These are phyloP conservation scores for Cosmia trapezina DNA, from an alignment of 2,888 invertebrate genomes.

Conservation along the genomic window DNA sequence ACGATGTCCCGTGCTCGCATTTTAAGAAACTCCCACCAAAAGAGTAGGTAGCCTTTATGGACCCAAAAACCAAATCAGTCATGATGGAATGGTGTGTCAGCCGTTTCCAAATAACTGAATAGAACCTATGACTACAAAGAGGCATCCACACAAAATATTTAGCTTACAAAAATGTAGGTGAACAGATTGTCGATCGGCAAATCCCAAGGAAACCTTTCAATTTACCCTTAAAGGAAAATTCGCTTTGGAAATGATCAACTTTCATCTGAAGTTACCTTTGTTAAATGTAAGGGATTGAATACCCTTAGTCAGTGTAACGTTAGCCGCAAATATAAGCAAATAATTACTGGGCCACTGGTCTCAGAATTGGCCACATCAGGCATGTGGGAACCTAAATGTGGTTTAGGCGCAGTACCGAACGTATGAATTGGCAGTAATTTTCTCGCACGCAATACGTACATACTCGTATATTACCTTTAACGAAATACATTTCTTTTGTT, in stretches of 20 bases:
- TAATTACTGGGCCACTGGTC: constrained; percentile 49
- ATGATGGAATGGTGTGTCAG: constrained; percentile 37
- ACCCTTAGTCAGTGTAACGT: constrained; percentile 48
- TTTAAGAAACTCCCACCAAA: constrained; percentile 3
- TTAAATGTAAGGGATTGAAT: constrained; percentile 58
- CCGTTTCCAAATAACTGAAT: constrained; percentile 43
- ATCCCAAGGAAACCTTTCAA: constrained; percentile 60
- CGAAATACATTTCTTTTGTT: constrained; percentile 25
- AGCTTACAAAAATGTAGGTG: constrained; percentile 49
- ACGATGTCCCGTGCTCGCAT: background rate
- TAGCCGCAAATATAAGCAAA: constrained; percentile 59
- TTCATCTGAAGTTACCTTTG: constrained; percentile 60
- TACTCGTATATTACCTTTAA: constrained; percentile 14
- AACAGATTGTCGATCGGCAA: constrained; percentile 55
- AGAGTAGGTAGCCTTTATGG: constrained; percentile 9
- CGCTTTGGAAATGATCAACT: constrained; percentile 61
- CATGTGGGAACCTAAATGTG: constrained; percentile 51
- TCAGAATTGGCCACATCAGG: constrained; percentile 50
- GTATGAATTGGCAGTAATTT: constrained; percentile 36
- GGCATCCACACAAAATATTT: constrained; percentile 50
- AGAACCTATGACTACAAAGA: constrained; percentile 41
- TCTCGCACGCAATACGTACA: constrained; percentile 40
- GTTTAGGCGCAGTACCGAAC: constrained; percentile 46
- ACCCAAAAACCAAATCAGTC: constrained; percentile 19
- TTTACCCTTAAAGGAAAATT: constrained; percentile 62